These are phyloP conservation scores for Hassar affinis DNA, from an alignment of 2,113 vertebrate species.

Conservation along the genomic window DNA sequence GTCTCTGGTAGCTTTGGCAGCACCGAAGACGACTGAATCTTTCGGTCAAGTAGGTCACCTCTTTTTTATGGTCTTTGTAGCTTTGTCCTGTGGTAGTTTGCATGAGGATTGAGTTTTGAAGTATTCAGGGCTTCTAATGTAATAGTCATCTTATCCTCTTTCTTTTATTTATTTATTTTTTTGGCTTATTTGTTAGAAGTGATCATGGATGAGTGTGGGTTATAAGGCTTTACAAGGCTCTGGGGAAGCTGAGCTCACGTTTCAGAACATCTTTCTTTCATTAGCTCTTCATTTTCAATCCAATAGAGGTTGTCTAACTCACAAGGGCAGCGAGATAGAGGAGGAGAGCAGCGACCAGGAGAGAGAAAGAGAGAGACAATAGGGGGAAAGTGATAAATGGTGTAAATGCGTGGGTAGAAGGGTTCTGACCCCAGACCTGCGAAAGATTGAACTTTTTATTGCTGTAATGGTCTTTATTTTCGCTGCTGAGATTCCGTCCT, in stretches of 20 bases:
- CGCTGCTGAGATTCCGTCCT: conserved; percentile 18
- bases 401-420: conserved; percentile 29
- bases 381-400: background rate
- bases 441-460: conserved; percentile 10
- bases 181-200: conserved; percentile 9
- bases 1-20: background rate
- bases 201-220: conserved; percentile 5
- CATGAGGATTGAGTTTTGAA: background rate
- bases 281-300: conserved; percentile 44
- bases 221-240: conserved; percentile 26
- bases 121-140: background rate
- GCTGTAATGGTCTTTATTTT: conserved; percentile 1
- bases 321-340: conserved; percentile 34
- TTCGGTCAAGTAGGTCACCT: background rate
- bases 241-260: conserved; percentile 31
- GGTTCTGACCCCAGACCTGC: conserved; percentile 4
- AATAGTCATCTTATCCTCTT: background rate
- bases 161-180: background rate
- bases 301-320: conserved; percentile 50
- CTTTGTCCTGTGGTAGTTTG: conserved; percentile 13
- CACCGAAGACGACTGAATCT: background rate
- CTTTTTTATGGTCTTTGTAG: background rate
- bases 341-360: background rate
- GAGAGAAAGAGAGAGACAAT: background rate
- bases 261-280: conserved; percentile 43